Evolutionary conservation across 2,113 vertebrate genomes (phyloP).

Genomic region (Erpornis zantholeuca): DNA sequence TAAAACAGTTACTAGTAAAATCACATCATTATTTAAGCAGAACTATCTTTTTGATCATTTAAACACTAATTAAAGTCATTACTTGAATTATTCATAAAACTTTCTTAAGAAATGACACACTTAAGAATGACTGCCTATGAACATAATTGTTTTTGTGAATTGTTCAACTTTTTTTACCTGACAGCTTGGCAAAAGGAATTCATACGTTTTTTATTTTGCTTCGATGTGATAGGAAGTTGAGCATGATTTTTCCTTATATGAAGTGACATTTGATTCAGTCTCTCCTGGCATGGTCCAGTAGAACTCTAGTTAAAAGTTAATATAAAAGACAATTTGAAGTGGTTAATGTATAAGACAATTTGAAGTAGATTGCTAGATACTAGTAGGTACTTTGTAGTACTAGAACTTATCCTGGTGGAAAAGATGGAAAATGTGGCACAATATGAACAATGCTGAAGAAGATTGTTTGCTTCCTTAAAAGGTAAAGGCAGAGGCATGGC

Average conservation of each 20-base stretch:
- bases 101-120: neutral
- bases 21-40: neutral
- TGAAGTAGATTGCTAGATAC: neutral
- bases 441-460: neutral
- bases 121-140: neutral
- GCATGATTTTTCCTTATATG: neutral
- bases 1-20: neutral
- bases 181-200: neutral
- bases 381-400: neutral
- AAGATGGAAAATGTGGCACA: neutral
- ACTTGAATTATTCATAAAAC: conserved; percentile 3
- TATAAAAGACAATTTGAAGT: neutral
- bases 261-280: neutral
- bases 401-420: neutral
- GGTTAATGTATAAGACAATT: neutral
- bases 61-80: neutral
- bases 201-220: neutral
- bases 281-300: neutral
- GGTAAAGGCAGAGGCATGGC: neutral
- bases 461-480: neutral
- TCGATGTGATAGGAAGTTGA: neutral
- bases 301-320: neutral
- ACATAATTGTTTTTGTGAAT: neutral
- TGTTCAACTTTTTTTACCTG: neutral
- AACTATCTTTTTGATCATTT: neutral